A percentile compares a stretch with the other conserved stretches of the same genome.
Evolutionary conservation across 2,888 invertebrate species (phyloP).

Genomic region (Cephus rjabovi): DNA sequence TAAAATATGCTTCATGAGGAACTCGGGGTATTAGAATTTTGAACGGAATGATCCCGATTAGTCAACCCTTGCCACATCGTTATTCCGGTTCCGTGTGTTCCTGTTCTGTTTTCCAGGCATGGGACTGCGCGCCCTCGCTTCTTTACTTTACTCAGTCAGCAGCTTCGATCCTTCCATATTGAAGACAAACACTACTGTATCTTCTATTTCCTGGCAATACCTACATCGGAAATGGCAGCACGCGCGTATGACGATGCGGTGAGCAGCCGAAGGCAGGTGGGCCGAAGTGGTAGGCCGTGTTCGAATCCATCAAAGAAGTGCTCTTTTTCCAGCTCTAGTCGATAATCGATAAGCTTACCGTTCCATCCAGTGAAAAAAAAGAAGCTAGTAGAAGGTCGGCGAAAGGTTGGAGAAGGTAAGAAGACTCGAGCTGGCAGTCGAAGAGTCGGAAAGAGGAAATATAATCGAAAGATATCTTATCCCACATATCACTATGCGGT

Average conservation of each 20-base stretch:
- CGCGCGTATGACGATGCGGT: not conserved
- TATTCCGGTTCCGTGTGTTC: too few species aligned
- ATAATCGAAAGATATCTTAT: not conserved
- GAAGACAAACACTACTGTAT: not conserved
- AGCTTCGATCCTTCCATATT: not conserved
- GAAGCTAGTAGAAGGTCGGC: not conserved
- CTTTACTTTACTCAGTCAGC: not conserved
- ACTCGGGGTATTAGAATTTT: too few species aligned
- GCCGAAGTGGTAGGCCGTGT: constrained; percentile 44
- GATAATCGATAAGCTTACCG: constrained; percentile 43
- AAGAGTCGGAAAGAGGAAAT: not conserved
- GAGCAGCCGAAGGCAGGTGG: not conserved
- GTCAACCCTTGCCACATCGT: too few species aligned
- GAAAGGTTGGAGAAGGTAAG: not conserved
- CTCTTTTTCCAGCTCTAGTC: constrained; percentile 43
- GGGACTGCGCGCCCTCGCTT: not conserved
- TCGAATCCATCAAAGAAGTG: constrained; percentile 47
- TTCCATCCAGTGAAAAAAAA: not conserved
- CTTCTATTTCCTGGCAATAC: not conserved
- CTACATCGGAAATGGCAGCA: not conserved
- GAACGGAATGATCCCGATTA: too few species aligned
- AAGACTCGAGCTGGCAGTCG: not conserved
- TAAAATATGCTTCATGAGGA: too few species aligned
- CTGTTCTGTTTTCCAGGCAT: too few species aligned
- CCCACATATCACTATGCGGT: not conserved